phyloP scores from a whole-genome alignment of 1,140 invertebrate species.

The Zaprionus africanus region DNA sequence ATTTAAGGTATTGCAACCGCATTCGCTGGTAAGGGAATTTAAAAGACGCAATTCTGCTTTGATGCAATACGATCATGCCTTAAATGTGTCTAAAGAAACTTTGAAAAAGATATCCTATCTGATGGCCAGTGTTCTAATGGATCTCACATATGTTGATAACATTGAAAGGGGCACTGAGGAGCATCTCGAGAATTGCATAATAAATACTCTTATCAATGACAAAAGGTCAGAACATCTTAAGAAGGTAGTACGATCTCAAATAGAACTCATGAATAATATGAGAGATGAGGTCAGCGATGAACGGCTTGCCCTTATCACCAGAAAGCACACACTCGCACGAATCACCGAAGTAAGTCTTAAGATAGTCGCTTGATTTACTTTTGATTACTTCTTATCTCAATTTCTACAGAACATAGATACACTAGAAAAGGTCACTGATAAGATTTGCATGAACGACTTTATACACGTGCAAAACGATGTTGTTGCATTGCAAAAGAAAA shows the following conservation, averaged over 20 bases:
- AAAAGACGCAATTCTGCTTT: constrained; percentile 11
- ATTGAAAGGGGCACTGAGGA: constrained; percentile 25
- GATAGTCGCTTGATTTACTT: background rate
- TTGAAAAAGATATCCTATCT: constrained; percentile 26
- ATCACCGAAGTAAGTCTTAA: constrained; percentile 35
- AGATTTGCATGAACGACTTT: constrained; percentile 58
- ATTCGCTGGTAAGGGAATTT: background rate
- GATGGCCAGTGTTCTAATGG: constrained; percentile 34
- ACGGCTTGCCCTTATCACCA: constrained; percentile 48
- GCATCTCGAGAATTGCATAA: constrained; percentile 17
- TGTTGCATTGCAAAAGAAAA: constrained; percentile 59
- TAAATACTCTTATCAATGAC: background rate
- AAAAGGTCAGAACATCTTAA: constrained; percentile 25
- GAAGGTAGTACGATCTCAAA: constrained; percentile 8
- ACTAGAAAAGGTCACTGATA: constrained; percentile 58
- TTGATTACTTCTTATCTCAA: background rate
- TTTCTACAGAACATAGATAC: constrained; percentile 43
- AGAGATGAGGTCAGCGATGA: constrained; percentile 66
- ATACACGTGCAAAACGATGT: constrained; percentile 60
- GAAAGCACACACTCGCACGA: constrained; percentile 50
- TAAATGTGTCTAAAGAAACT: background rate
- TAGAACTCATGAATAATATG: constrained; percentile 32
- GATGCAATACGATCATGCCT: background rate
- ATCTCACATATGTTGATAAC: constrained; percentile 33
- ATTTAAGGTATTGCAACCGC: background rate